Base-by-base conservation (phyloP, 1,140 invertebrate genomes). In the Bombus fervidus region DNA sequence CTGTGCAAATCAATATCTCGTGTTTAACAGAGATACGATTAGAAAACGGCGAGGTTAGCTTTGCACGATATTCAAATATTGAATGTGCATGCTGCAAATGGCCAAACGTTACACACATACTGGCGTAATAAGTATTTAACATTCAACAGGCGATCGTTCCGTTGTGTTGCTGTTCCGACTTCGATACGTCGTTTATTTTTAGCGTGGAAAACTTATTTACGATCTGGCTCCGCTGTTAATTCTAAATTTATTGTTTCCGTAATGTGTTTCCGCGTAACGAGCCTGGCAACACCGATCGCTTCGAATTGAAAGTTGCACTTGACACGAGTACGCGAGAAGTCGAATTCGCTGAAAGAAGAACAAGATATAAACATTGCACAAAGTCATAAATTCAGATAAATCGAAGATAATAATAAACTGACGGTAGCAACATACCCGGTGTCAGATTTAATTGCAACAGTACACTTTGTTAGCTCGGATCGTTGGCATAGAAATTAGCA, bases 181-280 rank as follows among this genome's bases (percentile, higher is more conserved):
- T 79, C 25, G 76, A 79, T 62, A 62, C 31, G 13, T 37, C 34
- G 41, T 72, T 79, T 79, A 79, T 73, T 73, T 80, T 85, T 73
- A 79, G 68, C 76, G 41, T n/a, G 6, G 25, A 57, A 62, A 47
- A 59, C 57, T 80, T 80, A 80, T 85, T 80, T 62, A 13, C 76
- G 53, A 62, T 28, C 34, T 84, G 68, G 83, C 83, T 72, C 57
- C 5, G 34, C 57, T 25, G 41, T 15, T 25, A 57, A 39, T 73
- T 85, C 76, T 85, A 80, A 85, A 80, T 85, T 72, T 85, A 80
- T 80, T 85, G 39, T 72, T 78, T 71, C 57, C 43, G 59, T 72
- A 85, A 80, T 18, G 41, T 34, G 66, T 31, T 78, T 43, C 18
- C 39, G 53, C 41, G 68, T 71, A 31, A 57, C 10, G 31, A 59